Evolutionary conservation across 2,888 invertebrate genomes (phyloP).

Genomic region (Melanostoma scalare): DNA sequence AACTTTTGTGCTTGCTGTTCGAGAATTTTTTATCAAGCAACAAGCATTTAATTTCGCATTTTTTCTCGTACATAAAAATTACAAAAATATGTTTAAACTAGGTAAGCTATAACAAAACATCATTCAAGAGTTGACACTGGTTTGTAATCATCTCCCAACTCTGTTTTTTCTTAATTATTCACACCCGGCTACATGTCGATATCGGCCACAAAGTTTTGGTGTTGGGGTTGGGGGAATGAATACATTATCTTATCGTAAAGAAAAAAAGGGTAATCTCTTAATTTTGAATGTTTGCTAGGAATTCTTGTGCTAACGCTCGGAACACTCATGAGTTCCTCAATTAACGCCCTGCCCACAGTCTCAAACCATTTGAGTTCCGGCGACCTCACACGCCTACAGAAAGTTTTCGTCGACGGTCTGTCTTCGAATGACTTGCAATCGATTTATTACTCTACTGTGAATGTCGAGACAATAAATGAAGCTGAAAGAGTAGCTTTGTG

Average conservation of each 20-base stretch:
- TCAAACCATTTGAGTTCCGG: slow-evolving; percentile 78
- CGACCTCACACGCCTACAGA: slow-evolving; percentile 80
- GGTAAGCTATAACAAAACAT: slow-evolving; percentile 65
- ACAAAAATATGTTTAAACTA: slow-evolving; percentile 73
- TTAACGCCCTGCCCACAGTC: slow-evolving; percentile 76
- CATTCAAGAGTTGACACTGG: no score
- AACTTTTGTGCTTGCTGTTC: slow-evolving; percentile 73
- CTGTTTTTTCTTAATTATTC: no score
- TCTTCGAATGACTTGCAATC: slow-evolving; percentile 85
- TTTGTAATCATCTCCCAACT: no score
- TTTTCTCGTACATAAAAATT: slow-evolving; percentile 10
- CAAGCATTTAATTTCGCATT: slow-evolving; percentile 19
- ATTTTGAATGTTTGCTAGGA: slow-evolving; percentile 25
- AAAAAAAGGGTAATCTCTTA: not conserved
- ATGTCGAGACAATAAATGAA: slow-evolving; percentile 87
- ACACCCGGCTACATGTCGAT: no score
- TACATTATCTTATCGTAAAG: not conserved
- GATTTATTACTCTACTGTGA: slow-evolving; percentile 89
- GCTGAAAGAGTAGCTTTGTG: slow-evolving; percentile 83
- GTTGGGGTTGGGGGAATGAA: no score
- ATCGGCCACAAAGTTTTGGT: no score
- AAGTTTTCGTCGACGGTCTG: slow-evolving; percentile 81
- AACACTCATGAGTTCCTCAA: slow-evolving; percentile 29
- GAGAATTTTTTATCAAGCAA: slow-evolving; percentile 74
- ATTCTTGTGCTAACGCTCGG: slow-evolving; percentile 55